phyloP scores from a whole-genome alignment of 2,113 vertebrate genomes.

The Sarotherodon lohbergeri region DNA sequence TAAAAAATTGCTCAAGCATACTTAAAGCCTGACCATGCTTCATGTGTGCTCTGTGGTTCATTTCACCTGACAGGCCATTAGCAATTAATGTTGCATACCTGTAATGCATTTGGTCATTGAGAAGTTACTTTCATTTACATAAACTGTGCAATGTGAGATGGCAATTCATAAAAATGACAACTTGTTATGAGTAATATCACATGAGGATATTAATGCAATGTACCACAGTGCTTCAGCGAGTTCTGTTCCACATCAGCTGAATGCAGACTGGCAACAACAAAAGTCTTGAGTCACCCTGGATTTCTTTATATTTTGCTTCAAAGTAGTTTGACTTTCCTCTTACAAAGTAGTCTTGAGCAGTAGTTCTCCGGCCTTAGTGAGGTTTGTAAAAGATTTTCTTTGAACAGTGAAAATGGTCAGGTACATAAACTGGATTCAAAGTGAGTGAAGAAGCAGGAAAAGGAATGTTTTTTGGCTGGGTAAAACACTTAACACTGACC shows the following conservation, averaged over 20 bases:
- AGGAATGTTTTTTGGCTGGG: neutral
- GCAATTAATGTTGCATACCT: neutral
- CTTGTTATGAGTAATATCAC: neutral
- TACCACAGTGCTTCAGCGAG: neutral
- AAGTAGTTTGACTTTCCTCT: neutral
- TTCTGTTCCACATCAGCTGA: neutral
- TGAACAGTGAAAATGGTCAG: neutral
- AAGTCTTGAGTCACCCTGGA: neutral
- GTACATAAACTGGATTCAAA: neutral
- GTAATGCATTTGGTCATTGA: neutral
- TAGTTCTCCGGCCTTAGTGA: neutral
- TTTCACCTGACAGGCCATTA: conserved; percentile 7
- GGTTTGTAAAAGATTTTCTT: neutral
- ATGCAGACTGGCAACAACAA: neutral
- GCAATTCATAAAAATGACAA: neutral
- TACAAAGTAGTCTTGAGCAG: neutral
- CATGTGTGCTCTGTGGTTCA: neutral
- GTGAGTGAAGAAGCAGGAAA: neutral
- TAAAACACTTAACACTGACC: neutral
- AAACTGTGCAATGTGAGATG: neutral
- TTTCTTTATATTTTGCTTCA: neutral
- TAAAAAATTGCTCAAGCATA: neutral
- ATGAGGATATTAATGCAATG: neutral
- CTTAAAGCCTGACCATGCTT: neutral
- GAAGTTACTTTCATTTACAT: neutral